These are phyloP conservation scores for Dendrolimus kikuchii DNA, from an alignment of 1,140 invertebrate species.

Conservation along the genomic window DNA sequence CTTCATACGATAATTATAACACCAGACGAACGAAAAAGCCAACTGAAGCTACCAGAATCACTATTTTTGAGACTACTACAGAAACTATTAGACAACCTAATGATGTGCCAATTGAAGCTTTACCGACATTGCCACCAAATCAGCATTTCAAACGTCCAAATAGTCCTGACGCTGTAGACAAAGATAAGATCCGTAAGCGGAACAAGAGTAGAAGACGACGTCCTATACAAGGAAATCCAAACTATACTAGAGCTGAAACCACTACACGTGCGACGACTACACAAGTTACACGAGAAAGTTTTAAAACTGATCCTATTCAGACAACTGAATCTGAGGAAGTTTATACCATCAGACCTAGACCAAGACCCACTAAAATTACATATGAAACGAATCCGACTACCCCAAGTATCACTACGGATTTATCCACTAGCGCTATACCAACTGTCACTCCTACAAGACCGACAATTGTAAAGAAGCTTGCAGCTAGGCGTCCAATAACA, in stretches of 20 bases:
- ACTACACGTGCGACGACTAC: slow-evolving; percentile 26
- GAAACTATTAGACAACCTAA: slow-evolving; percentile 28
- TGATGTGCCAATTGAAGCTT: slow-evolving; percentile 36
- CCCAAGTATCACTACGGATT: slow-evolving; percentile 55
- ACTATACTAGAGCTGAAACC: slow-evolving; percentile 35
- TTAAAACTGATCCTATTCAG: slow-evolving; percentile 14
- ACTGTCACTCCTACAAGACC: slow-evolving; percentile 61
- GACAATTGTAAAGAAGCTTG: slow-evolving; percentile 57
- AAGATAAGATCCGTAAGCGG: slow-evolving; percentile 55
- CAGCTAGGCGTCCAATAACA: slow-evolving; percentile 38
- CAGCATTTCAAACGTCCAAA: slow-evolving; percentile 63
- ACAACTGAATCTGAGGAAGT: slow-evolving; percentile 46
- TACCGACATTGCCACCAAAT: slow-evolving; percentile 63
- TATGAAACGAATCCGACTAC: slow-evolving; percentile 45
- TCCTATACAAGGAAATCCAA: slow-evolving; percentile 36
- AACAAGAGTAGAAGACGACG: slow-evolving; percentile 63
- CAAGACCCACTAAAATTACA: slow-evolving; percentile 38
- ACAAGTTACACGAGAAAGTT: slow-evolving; percentile 25
- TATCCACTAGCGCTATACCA: slow-evolving; percentile 63
- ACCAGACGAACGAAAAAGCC: slow-evolving; percentile 58
- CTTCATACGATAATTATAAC: slow-evolving; percentile 37
- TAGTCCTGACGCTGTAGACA: slow-evolving; percentile 36
- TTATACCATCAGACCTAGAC: slow-evolving; percentile 47
- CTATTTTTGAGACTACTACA: slow-evolving; percentile 28
- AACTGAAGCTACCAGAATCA: slow-evolving; percentile 31